Evolutionary conservation across 2,888 invertebrate genomes (phyloP).

Genomic region (Drosophila percnosoma): DNA sequence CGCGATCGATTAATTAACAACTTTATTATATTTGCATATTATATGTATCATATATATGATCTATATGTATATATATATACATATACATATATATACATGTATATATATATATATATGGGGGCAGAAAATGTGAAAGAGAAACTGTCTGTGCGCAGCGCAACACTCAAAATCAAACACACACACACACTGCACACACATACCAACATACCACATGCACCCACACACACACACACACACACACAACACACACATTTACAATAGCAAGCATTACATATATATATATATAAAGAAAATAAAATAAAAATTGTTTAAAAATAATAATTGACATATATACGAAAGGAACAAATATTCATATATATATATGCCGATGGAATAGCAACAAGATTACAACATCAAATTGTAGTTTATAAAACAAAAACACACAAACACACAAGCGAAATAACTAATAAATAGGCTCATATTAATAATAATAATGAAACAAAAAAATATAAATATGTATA

Average conservation of each 20-base stretch:
- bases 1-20: conserved; percentile 32
- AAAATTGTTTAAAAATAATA: conserved; percentile 52
- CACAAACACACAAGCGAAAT: conserved; percentile 26
- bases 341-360: conserved; percentile 17
- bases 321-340: conserved; percentile 27
- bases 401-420: conserved; percentile 47
- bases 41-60: conserved; percentile 5
- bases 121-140: conserved; percentile 75
- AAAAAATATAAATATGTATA: conserved; percentile 2
- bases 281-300: conserved; percentile 27
- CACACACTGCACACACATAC: conserved; percentile 4
- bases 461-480: conserved; percentile 11
- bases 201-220: conserved; percentile 13
- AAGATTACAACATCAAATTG: conserved; percentile 33
- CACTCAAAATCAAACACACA: conserved; percentile 27
- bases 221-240: conserved; percentile 5
- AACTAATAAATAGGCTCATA: conserved; percentile 34
- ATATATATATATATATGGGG: conserved; percentile 61
- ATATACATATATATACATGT: conserved; percentile 36
- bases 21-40: conserved; percentile 52
- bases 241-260: conserved; percentile 39
- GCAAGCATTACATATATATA: conserved; percentile 46
- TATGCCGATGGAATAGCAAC: conserved; percentile 39
- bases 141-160: conserved; percentile 77
- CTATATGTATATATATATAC: conserved; percentile 25